Percentiles rank a stretch among this genome's conserved stretches.
phyloP scores from a whole-genome alignment of 2,888 invertebrate genomes.

The Eilema caniola region DNA sequence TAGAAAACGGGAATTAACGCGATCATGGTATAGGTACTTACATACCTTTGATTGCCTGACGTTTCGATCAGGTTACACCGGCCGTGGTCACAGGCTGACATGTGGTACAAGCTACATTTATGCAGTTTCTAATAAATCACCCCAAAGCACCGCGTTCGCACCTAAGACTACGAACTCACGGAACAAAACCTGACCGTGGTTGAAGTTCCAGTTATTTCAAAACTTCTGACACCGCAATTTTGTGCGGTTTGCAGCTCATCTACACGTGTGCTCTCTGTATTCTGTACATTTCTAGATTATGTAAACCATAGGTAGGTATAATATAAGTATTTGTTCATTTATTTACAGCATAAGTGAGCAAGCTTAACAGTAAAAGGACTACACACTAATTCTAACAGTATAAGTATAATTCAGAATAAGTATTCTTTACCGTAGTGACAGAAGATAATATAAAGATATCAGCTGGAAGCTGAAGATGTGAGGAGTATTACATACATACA shows the following conservation, averaged over 20 bases:
- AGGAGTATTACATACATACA: no score
- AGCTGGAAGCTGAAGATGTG: no score
- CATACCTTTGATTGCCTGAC: no score
- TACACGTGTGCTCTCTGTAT: conserved; percentile 1
- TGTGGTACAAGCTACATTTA: background rate
- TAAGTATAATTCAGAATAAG: no score
- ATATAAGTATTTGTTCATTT: background rate
- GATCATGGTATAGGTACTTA: no score
- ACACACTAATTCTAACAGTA: no score
- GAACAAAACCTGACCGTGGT: conserved; percentile 1
- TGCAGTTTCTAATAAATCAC: background rate
- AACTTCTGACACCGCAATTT: conserved; percentile 5
- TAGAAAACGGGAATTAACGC: no score
- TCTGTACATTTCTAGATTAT: background rate
- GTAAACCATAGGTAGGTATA: background rate
- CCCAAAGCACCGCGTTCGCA: background rate
- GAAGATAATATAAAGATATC: no score
- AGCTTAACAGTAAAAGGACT: no score
- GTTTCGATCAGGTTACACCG: no score
- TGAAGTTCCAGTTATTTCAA: conserved; percentile 3
- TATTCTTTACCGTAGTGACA: no score
- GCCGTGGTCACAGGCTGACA: no score
- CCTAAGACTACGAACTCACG: background rate
- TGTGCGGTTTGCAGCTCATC: conserved; percentile 1
- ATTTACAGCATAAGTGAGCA: background rate